Evolutionary conservation across 30 jellyfish, hydroid and myxozoan species (phyloP).

Genomic region (Hydra vulgaris): DNA sequence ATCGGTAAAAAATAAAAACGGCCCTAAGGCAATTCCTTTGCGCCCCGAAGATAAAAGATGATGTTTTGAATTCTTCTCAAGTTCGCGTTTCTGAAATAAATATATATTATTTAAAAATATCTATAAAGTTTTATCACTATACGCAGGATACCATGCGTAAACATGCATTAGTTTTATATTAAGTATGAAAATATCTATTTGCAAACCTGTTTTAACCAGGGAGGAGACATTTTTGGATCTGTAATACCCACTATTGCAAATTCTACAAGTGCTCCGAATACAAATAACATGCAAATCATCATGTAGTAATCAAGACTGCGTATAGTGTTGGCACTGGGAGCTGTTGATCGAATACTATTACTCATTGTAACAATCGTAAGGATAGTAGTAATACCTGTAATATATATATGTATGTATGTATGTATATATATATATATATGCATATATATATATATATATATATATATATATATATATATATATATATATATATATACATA

Average conservation of each 20-base stretch:
- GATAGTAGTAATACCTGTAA: background rate
- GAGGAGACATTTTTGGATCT: slow-evolving; percentile 21
- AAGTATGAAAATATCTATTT: too few relatives aligned
- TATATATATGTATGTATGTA: too few relatives aligned
- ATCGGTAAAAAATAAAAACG: background rate
- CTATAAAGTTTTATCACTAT: too few relatives aligned
- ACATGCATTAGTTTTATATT: too few relatives aligned
- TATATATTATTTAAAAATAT: too few relatives aligned
- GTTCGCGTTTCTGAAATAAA: background rate
- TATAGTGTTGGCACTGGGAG: slow-evolving; percentile 59
- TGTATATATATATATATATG: too few relatives aligned
- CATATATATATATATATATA: too few relatives aligned
- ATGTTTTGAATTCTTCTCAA: background rate
- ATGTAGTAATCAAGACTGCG: slow-evolving; percentile 59
- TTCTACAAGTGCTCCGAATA: slow-evolving; percentile 71
- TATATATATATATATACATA: too few relatives aligned
- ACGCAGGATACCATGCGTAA: too few relatives aligned
- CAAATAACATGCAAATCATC: slow-evolving; percentile 66
- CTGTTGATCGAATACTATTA: slow-evolving; percentile 61
- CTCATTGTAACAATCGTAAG: slow-evolving; percentile 23
- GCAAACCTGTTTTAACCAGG: background rate
- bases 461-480: too few relatives aligned
- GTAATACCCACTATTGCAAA: slow-evolving; percentile 76
- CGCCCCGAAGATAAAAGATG: background rate
- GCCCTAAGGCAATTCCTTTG: background rate